Evolutionary conservation across 2,113 vertebrate genomes (phyloP).

Genomic region (Oncorhynchus mykiss): DNA sequence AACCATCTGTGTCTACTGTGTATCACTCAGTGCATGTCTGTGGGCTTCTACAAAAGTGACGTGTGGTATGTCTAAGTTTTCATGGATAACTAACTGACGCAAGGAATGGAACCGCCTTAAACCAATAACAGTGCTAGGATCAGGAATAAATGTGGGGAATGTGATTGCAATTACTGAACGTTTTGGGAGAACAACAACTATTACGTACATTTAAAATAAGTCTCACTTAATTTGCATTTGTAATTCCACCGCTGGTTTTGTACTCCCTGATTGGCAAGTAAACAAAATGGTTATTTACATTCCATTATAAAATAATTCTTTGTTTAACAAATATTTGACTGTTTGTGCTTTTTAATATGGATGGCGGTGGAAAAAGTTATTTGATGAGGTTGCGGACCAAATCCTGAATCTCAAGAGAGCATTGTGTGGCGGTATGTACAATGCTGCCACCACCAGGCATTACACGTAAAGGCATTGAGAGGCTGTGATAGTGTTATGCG

Average conservation of each 20-base stretch:
- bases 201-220: slow-evolving; percentile 9
- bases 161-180: neutral
- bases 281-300: slow-evolving; percentile 9
- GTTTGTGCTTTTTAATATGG: slow-evolving; percentile 11
- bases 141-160: slow-evolving; percentile 3
- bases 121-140: slow-evolving; percentile 10
- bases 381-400: neutral
- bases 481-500: neutral
- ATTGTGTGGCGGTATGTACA: slow-evolving; percentile 17
- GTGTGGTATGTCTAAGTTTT: neutral
- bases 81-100: slow-evolving; percentile 6
- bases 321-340: slow-evolving; percentile 9
- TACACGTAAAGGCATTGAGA: neutral
- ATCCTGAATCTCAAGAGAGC: neutral
- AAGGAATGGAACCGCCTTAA: neutral
- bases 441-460: slow-evolving; percentile 56
- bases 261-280: slow-evolving; percentile 11
- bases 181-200: slow-evolving; percentile 16
- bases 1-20: neutral
- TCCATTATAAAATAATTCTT: slow-evolving; percentile 8
- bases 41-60: neutral
- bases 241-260: slow-evolving; percentile 8
- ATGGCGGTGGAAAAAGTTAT: neutral
- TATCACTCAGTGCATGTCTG: neutral
- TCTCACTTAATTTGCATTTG: slow-evolving; percentile 16